Evolutionary conservation across 1,140 invertebrate species (phyloP).

Genomic region (Akabosia matsudoensis): DNA sequence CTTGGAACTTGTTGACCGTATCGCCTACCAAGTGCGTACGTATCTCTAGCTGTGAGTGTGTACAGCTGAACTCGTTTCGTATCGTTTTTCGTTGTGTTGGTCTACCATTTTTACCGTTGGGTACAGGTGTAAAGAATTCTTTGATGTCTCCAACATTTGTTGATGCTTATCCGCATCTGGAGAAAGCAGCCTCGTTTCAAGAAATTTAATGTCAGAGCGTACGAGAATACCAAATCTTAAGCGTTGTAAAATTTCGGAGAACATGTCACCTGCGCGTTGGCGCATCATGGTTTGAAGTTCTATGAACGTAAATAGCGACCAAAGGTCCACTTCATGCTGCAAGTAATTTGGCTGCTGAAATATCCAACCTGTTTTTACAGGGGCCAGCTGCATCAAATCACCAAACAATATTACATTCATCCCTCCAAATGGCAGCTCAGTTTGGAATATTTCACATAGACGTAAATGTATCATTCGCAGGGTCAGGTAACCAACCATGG

Average conservation of each 20-base stretch:
- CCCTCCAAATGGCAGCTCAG: neutral
- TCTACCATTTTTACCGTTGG: neutral
- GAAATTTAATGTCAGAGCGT: neutral
- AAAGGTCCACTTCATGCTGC: neutral
- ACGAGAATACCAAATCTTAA: neutral
- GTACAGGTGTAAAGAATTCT: neutral
- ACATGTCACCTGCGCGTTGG: neutral
- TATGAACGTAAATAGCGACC: neutral
- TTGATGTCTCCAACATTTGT: neutral
- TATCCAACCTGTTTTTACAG: neutral
- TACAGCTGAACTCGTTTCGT: neutral
- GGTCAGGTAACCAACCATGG: neutral
- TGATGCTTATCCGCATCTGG: neutral
- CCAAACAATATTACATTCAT: neutral
- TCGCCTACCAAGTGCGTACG: neutral
- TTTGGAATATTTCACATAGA: neutral
- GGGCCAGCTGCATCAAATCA: constrained; percentile 5
- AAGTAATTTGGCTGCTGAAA: neutral
- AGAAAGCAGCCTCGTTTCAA: neutral
- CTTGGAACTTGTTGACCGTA: neutral
- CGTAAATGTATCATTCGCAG: neutral
- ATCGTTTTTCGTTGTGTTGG: neutral
- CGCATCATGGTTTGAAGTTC: neutral
- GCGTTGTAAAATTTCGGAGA: neutral
- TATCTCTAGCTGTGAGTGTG: neutral